These are phyloP conservation scores for Diachasma alloeum DNA, from an alignment of 1,140 invertebrate genomes.

Conservation along the genomic window DNA sequence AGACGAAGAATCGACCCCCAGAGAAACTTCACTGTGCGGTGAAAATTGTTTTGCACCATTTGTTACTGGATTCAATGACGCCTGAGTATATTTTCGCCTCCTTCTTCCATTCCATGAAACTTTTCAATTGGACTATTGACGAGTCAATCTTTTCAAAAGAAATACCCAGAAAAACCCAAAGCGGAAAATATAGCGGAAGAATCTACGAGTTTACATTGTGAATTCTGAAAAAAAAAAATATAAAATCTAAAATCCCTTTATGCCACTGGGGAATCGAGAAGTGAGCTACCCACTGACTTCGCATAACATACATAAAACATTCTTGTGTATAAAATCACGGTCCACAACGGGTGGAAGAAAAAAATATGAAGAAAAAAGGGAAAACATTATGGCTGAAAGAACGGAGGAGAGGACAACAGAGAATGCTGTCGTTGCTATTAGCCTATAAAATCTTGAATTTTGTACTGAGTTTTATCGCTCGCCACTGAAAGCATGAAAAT, in stretches of 20 bases:
- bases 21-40: not conserved
- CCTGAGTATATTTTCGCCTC: not conserved
- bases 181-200: not conserved
- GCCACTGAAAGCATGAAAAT: conserved; percentile 26
- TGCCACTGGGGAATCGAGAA: conserved; percentile 34
- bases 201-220: not conserved
- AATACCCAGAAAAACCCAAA: not conserved
- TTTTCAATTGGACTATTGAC: conserved; percentile 3
- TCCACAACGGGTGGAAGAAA: conserved; percentile 31
- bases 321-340: conserved; percentile 50
- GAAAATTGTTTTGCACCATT: conserved; percentile 5
- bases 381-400: not conserved
- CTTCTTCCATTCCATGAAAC: not conserved
- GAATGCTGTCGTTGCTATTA: conserved; percentile 40
- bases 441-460: conserved; percentile 57
- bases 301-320: conserved; percentile 45
- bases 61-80: conserved; percentile 17
- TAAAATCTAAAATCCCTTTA: conserved; percentile 45
- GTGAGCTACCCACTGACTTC: conserved; percentile 19
- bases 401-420: not conserved
- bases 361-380: conserved; percentile 18
- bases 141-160: not conserved
- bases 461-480: conserved; percentile 42
- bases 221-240: conserved; percentile 15
- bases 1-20: not conserved